Base-by-base conservation (phyloP, 2,888 invertebrate species). In the Drosophila neotestacea region DNA sequence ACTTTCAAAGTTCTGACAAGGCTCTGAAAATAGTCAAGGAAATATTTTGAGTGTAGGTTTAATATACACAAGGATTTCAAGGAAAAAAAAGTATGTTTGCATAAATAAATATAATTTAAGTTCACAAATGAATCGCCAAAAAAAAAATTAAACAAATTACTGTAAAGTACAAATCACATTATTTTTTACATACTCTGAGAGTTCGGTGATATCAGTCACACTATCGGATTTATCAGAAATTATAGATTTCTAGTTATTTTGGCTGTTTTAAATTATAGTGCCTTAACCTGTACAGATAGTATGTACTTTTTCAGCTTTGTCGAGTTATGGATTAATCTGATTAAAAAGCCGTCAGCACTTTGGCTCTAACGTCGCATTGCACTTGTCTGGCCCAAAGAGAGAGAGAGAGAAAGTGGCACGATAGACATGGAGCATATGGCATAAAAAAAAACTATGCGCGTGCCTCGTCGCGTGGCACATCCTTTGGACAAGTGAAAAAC, bases 381-480 rank as follows among this genome's bases (percentile, higher is more conserved):
- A 82, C 83, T 81, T 70, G 56, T 60, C 60, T 48, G 52, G 41
- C 51, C 46, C 65, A 63, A 30, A 46, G 34, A 55, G 70, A 77
- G 77, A 76, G 81, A 84, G 82, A 46, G 38, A 55, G 70, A 77
- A 79, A 76, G 81, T 86, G 82, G 80, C 87, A 85, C 80, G 81
- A 76, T 72, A 36, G 72, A 70, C 59, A 44, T 39, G 55, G 56
- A 41, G 30, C 13, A 48, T 27, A 22, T 39, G 47, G 13, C 11
- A 41, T 41, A 27, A 11, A 10, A 16, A 51, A 46, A 77, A 83
- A 85, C 85, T 82, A 82, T 70, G 71, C 44, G 70, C 81, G 81
- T 81, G 81, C 73, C 72, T 65, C 34, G 30, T 44, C 51, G 32
- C 10, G 38, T 52, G 47, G 59, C 74, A 79, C 46, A 56, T 83